Evolutionary conservation across 2,113 vertebrate genomes (phyloP).

Genomic region (Bufo bufo): DNA sequence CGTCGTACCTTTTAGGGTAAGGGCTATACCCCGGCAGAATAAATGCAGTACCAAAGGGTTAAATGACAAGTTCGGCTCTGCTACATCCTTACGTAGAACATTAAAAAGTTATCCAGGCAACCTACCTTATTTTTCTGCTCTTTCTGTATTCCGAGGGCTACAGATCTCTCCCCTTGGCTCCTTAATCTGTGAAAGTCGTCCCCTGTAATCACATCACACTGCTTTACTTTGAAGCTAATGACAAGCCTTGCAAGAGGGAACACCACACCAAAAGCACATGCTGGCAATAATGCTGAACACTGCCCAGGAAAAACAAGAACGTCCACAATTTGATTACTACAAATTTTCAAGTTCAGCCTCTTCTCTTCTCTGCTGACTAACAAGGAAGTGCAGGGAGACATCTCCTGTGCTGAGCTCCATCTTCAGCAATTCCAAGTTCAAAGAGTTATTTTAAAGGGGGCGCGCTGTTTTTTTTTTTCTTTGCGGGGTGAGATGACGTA

Average conservation of each 20-base stretch:
- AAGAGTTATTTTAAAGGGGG: conserved; percentile 50
- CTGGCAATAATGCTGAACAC: conserved; percentile 63
- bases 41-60: too few relatives aligned
- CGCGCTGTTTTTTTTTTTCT: background rate
- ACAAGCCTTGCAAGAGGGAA: conserved; percentile 37
- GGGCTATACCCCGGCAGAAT: background rate
- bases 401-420: background rate
- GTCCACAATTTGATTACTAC: conserved; percentile 58
- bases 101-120: background rate
- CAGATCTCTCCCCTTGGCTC: background rate
- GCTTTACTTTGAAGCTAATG: conserved; percentile 25
- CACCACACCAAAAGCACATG: conserved; percentile 59
- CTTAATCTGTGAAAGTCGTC: conserved; percentile 35
- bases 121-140: background rate
- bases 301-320: conserved; percentile 65
- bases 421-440: conserved; percentile 21
- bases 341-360: conserved; percentile 61
- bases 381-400: conserved; percentile 4
- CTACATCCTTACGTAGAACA: background rate
- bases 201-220: conserved; percentile 11
- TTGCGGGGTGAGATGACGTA: background rate
- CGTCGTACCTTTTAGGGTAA: background rate
- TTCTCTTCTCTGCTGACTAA: conserved; percentile 42
- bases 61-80: background rate
- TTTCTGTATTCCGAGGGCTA: background rate